A percentile compares a stretch with the other conserved stretches of the same genome.
Conservation (phyloP, 2,888 invertebrate species). For the Lordiphosa andalusiaca region DNA sequence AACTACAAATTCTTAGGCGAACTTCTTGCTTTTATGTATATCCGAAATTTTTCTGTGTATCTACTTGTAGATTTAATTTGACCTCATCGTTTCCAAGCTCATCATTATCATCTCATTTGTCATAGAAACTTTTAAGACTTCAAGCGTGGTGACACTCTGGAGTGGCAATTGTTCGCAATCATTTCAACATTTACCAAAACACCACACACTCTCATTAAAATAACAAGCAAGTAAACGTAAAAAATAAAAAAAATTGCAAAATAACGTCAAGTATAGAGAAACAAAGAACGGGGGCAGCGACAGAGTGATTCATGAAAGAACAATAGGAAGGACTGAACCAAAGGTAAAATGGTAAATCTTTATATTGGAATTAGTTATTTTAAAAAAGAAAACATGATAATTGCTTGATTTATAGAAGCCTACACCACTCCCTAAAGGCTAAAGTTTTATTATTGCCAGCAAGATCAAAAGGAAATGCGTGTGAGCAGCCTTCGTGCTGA, state of each 20-base stretch:
- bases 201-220: slow-evolving; percentile 50
- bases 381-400: too few relatives aligned
- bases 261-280: too few relatives aligned
- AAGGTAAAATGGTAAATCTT: too few relatives aligned
- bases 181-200: slow-evolving; percentile 36
- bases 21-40: slow-evolving; percentile 33
- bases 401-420: too few relatives aligned
- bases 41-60: slow-evolving; percentile 47
- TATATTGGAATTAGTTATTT: too few relatives aligned
- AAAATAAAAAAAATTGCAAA: slow-evolving; percentile 53
- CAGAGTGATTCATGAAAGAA: too few relatives aligned
- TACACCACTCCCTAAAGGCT: too few relatives aligned
- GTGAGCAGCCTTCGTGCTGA: too few relatives aligned
- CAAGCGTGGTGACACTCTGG: background rate
- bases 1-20: slow-evolving; percentile 27
- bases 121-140: slow-evolving; percentile 20
- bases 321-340: too few relatives aligned
- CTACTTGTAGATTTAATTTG: slow-evolving; percentile 55
- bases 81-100: slow-evolving; percentile 42
- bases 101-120: slow-evolving; percentile 40
- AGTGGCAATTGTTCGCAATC: slow-evolving; percentile 26
- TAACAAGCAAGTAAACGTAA: slow-evolving; percentile 71
- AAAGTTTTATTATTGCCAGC: too few relatives aligned
- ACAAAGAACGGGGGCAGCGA: background rate
- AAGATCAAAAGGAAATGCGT: too few relatives aligned